A percentile compares a stretch with the other conserved stretches of the same genome.
phyloP scores from a whole-genome alignment of 2,888 invertebrate genomes.

The Erebia aethiops region DNA sequence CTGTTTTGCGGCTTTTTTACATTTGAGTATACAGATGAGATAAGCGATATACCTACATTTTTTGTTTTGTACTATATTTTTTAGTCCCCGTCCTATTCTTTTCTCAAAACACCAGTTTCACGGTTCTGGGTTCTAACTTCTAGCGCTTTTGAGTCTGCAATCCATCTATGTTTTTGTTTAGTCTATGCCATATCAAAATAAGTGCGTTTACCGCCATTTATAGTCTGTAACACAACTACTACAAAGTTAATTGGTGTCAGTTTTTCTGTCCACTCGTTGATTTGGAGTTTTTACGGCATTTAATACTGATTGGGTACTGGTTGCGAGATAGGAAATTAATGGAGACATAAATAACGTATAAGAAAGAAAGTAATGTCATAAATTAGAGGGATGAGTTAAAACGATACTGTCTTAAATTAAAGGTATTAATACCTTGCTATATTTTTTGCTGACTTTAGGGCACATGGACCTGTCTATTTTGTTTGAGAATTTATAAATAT shows the following conservation, averaged over 20 bases:
- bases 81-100: too few relatives aligned
- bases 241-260: slow-evolving; percentile 14
- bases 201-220: slow-evolving; percentile 19
- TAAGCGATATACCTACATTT: too few relatives aligned
- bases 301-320: slow-evolving; percentile 18
- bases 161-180: too few relatives aligned
- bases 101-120: too few relatives aligned
- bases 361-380: slow-evolving; percentile 11
- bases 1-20: too few relatives aligned
- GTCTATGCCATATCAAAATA: too few relatives aligned
- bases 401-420: slow-evolving; percentile 1
- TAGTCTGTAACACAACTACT: slow-evolving; percentile 19
- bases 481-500: background rate
- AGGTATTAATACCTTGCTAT: background rate
- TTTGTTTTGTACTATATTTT: background rate
- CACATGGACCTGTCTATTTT: background rate
- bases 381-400: slow-evolving; percentile 13
- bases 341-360: slow-evolving; percentile 15
- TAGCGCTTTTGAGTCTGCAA: too few relatives aligned
- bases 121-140: too few relatives aligned
- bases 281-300: slow-evolving; percentile 10
- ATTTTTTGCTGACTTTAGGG: background rate
- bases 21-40: too few relatives aligned
- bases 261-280: slow-evolving; percentile 3
- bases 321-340: slow-evolving; percentile 10